These are phyloP conservation scores for Pseudomyrmex gracilis DNA, from an alignment of 1,140 invertebrate species.

Conservation along the genomic window DNA sequence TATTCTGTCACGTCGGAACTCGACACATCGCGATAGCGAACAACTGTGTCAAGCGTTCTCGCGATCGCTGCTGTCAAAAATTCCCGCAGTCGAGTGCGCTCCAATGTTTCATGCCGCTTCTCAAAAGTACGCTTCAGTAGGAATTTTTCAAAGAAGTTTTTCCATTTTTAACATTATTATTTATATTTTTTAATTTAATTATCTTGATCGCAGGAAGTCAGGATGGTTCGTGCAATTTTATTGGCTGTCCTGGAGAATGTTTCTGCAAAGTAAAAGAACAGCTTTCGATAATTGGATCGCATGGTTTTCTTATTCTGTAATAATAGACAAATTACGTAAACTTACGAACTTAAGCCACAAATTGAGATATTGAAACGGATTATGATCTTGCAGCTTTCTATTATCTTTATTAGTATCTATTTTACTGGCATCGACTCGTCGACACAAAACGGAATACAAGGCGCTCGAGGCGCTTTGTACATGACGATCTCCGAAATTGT, in stretches of 20 bases:
- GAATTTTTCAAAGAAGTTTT: not conserved
- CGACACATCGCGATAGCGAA: constrained; percentile 28
- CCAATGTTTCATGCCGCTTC: not conserved
- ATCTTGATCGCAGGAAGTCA: constrained; percentile 46
- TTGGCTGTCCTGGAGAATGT: constrained; percentile 72
- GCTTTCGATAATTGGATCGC: constrained; percentile 59
- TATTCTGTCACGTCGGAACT: constrained; percentile 46
- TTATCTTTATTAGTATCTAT: constrained; percentile 63
- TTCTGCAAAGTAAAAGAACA: constrained; percentile 56
- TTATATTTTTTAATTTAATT: not conserved
- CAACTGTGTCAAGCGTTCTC: constrained; percentile 47
- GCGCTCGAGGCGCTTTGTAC: constrained; percentile 70
- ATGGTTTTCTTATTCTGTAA: constrained; percentile 69
- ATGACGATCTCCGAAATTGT: constrained; percentile 72
- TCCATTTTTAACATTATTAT: not conserved
- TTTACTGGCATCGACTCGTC: constrained; percentile 62
- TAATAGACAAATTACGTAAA: constrained; percentile 17
- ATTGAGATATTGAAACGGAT: not conserved
- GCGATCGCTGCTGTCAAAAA: constrained; percentile 42
- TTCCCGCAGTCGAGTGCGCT: constrained; percentile 1
- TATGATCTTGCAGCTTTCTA: constrained; percentile 65
- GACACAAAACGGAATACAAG: constrained; percentile 70
- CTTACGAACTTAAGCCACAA: not conserved
- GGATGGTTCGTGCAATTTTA: constrained; percentile 62
- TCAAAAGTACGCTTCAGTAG: constrained; percentile 30